Percentiles rank a stretch among this genome's conserved stretches.
Evolutionary conservation across 2,888 invertebrate genomes (phyloP).

Genomic region (Zootermopsis nevadensis): DNA sequence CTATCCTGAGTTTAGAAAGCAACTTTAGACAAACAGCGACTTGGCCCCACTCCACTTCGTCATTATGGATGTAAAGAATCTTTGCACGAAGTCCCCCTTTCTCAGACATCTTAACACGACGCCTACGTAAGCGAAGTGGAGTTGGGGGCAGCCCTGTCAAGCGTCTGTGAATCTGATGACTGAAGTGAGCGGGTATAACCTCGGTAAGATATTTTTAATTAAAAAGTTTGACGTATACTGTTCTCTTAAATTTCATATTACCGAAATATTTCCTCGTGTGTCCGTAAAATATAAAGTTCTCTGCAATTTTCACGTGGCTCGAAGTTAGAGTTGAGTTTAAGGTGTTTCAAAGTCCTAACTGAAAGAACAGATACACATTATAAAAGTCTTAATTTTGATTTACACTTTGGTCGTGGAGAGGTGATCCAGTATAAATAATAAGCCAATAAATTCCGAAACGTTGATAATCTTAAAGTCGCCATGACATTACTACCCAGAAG

Average conservation of each 20-base stretch:
- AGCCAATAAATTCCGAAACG: too few relatives aligned
- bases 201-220: conserved; percentile 5
- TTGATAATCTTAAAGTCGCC: too few relatives aligned
- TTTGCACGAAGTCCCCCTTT: not conserved
- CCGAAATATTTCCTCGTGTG: conserved; percentile 21
- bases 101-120: not conserved
- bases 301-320: not conserved
- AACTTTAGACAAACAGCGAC: too few relatives aligned
- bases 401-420: not conserved
- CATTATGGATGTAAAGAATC: conserved; percentile 21
- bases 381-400: not conserved
- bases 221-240: conserved; percentile 9
- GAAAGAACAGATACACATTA: too few relatives aligned
- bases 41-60: not conserved
- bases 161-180: conserved; percentile 9
- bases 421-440: not conserved
- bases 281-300: conserved; percentile 18
- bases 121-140: not conserved
- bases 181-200: not conserved
- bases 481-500: too few relatives aligned
- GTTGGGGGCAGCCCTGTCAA: not conserved
- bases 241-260: conserved; percentile 21
- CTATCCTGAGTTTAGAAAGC: too few relatives aligned
- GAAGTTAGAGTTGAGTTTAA: not conserved
- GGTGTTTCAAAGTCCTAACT: not conserved